These are phyloP conservation scores for sheep (Ovis aries) DNA, from an alignment of 2,113 vertebrate species.

Conservation along the genomic window ARS-UI_Ramb_v3.0 NC_056058.1:1842001-1842500, in stretches of 20 bases:
- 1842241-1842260: neutral
- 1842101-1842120: accelerated
- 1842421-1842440: neutral
- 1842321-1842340: neutral
- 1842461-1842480: neutral
- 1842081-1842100: neutral
- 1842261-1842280: neutral
- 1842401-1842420: accelerated
- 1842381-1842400: neutral
- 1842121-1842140: neutral
- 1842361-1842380: neutral
- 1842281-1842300: neutral
- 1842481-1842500: neutral
- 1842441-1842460: accelerated
- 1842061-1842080: neutral
- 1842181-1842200: neutral
- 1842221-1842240: neutral
- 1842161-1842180: neutral
- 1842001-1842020: neutral
- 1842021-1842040: accelerated
- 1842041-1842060: neutral
- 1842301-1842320: neutral
- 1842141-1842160: neutral
- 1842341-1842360: neutral
- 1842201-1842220: accelerated